Conservation (phyloP, 2,797 vertebrate species). For the Pangasius sanitwongsei region DNA sequence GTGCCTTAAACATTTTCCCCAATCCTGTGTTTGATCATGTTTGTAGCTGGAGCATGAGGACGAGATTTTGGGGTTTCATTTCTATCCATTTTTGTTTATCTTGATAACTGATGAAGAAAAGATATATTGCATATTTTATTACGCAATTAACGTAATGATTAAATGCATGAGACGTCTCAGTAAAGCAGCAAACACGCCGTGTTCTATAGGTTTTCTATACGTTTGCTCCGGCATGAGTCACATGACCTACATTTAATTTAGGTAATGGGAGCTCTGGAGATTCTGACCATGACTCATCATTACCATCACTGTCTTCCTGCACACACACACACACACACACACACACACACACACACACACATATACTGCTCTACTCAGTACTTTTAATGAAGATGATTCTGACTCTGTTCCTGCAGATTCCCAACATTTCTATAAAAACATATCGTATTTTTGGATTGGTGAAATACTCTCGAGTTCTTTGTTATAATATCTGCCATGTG, state of each 20-base stretch:
- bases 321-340: background rate
- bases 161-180: background rate
- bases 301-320: conserved; percentile 19
- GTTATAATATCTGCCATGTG: background rate
- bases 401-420: background rate
- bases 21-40: background rate
- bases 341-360: background rate
- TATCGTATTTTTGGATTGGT: background rate
- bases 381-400: background rate
- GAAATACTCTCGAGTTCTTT: background rate
- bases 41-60: background rate
- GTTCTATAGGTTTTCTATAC: background rate
- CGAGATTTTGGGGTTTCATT: background rate
- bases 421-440: background rate
- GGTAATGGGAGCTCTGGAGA: conserved; percentile 29
- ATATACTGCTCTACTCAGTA: background rate
- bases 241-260: conserved; percentile 38
- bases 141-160: background rate
- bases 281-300: conserved; percentile 44
- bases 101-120: background rate
- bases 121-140: background rate
- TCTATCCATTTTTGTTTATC: background rate
- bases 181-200: background rate
- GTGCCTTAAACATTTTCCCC: background rate
- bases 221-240: conserved; percentile 34